Percentiles rank a stretch among this genome's conserved stretches.
phyloP scores from a whole-genome alignment of 2,888 invertebrate genomes.

The Cephalotes varians region DNA sequence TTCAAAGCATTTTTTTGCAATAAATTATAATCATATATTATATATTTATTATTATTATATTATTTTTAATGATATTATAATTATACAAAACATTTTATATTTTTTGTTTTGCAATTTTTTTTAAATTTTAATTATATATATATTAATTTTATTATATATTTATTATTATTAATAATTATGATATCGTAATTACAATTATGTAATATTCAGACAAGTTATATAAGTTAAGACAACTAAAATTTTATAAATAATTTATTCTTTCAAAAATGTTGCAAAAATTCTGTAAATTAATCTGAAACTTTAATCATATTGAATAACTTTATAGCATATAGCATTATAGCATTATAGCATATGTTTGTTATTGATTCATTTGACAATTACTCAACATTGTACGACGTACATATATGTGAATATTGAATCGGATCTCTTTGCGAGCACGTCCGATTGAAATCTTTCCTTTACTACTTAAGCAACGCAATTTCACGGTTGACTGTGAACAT shows the following conservation, averaged over 20 bases:
- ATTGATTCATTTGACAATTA: not conserved
- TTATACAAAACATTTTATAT: too few species aligned
- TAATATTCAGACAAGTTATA: not conserved
- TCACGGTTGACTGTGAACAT: conserved; percentile 22
- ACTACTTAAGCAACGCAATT: conserved; percentile 56
- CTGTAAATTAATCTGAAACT: not conserved
- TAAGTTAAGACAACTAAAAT: not conserved
- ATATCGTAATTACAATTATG: not conserved
- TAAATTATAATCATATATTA: not conserved
- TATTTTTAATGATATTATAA: too few species aligned
- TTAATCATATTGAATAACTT: not conserved
- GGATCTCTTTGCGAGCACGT: not conserved
- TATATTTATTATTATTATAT: too few species aligned
- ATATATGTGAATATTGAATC: not conserved
- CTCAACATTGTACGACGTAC: too few species aligned
- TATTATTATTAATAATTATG: too few species aligned
- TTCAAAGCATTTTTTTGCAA: not conserved
- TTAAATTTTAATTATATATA: too few species aligned
- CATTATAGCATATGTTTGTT: not conserved
- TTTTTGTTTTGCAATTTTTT: too few species aligned
- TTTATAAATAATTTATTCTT: not conserved
- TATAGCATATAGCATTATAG: too few species aligned
- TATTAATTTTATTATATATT: too few species aligned
- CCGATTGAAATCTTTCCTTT: conserved; percentile 36
- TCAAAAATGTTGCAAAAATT: not conserved